A percentile compares a stretch with the other conserved stretches of the same genome.
These are phyloP conservation scores for Heliconius ismenius DNA, from an alignment of 2,888 invertebrate genomes.

Conservation along the genomic window DNA sequence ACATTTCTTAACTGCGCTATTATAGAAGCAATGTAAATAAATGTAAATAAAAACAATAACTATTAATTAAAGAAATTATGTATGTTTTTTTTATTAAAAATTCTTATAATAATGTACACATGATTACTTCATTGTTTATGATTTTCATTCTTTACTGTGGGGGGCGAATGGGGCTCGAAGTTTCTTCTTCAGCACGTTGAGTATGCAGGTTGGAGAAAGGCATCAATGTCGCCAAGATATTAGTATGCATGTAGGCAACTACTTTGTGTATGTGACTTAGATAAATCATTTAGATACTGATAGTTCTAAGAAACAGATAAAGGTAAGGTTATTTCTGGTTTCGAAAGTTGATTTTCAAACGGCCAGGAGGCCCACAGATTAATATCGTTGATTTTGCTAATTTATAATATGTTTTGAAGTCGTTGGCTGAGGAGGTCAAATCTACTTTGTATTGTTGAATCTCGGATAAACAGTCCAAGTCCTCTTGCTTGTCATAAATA, in stretches of 20 bases:
- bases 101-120: neutral
- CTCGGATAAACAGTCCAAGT: neutral
- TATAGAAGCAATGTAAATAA: neutral
- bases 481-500: too few species aligned
- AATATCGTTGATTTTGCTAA: neutral
- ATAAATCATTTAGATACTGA: neutral
- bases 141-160: neutral
- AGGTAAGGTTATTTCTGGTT: constrained; percentile 1
- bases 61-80: neutral
- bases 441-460: neutral
- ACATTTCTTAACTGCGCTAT: neutral
- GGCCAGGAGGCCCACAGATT: neutral
- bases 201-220: neutral
- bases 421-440: neutral
- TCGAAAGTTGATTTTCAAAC: neutral
- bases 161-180: neutral
- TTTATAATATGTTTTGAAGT: neutral
- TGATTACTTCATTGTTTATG: neutral
- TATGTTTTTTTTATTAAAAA: neutral
- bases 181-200: neutral
- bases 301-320: neutral
- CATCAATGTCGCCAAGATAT: neutral
- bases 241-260: too few species aligned
- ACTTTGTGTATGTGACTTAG: neutral
- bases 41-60: neutral